Base-by-base conservation (phyloP, 2,113 vertebrate species). In the Xiphophorus hellerii region DNA sequence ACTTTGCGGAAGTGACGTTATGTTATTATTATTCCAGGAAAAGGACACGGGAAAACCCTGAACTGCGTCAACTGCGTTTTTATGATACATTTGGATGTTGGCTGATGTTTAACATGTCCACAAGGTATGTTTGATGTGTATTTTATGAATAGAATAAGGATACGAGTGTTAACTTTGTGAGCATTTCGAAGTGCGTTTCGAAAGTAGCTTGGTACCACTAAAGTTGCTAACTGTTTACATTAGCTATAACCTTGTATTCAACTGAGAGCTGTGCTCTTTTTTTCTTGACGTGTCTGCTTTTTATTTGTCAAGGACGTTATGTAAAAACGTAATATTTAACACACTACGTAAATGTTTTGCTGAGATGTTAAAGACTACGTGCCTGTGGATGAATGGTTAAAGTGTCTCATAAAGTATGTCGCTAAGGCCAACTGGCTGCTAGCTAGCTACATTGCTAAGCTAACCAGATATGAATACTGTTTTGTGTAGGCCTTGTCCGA, bases 51-150 rank as follows among this genome's bases (percentile, higher is more conserved):
- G 90, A 82, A 86, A 92, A 83, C 85, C 86, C 84, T 91, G 86
- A 95, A 95, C 91, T 95, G 94, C 94, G 94, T 94, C 94, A 94
- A 92, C 88, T 92, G 84, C 86, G 73, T 81, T 88, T 88, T 76
- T 73, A 69, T 66, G 37, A 83, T 82, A 82, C 58, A 31, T 78
- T 85, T 64, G 61, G 28, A 84, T 90, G 89, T 72, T 42, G 64
- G 35, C 75, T 61, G 37, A 77, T 39, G 58, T 75, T 84, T 77
- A 83, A 39, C 73, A 90, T 92, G 89, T 37, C 79, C 89, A 69
- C 74, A 42, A 42, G 92, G 94, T 95, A 93, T 61, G 87, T 84
- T 77, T 22, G 31, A 11, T 1, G 0, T 76, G 60, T 74, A 35
- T 83, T 73, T 64, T 39, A 35, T 66, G 11, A 65, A 29, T 35